Conservation (phyloP, 2,113 vertebrate genomes). For the Podarcis muralis region DNA sequence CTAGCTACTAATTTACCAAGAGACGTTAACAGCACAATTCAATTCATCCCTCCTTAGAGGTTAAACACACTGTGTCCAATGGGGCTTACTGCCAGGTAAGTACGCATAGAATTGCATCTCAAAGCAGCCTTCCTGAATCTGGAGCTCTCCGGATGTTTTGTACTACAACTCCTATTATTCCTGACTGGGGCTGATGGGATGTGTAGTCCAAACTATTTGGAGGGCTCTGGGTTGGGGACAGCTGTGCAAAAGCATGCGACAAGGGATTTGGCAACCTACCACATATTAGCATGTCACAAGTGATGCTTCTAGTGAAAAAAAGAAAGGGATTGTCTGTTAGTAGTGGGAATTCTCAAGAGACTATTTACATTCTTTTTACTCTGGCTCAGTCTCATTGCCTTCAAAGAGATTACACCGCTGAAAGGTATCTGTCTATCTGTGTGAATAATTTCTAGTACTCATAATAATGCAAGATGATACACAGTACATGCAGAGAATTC, state of each 20-base stretch:
- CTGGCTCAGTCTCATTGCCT: not conserved
- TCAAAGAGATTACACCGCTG: not conserved
- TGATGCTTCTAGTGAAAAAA: slow-evolving; percentile 2
- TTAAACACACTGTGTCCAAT: too few species aligned
- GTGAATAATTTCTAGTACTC: not conserved
- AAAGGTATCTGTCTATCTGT: not conserved
- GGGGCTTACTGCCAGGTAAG: too few species aligned
- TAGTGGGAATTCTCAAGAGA: slow-evolving; percentile 3
- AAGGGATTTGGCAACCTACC: not conserved
- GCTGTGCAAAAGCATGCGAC: not conserved
- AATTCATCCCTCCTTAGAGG: too few species aligned
- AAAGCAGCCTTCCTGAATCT: too few species aligned
- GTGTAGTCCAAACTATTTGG: too few species aligned
- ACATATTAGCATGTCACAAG: slow-evolving; percentile 9
- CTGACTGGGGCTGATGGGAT: too few species aligned
- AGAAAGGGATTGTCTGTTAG: not conserved
- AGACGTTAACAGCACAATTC: not conserved
- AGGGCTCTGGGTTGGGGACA: too few species aligned
- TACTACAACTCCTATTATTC: too few species aligned
- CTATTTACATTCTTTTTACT: not conserved
- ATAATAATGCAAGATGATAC: not conserved
- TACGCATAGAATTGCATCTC: too few species aligned
- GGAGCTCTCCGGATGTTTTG: too few species aligned
- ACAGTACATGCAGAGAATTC: not conserved
- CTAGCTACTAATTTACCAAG: not conserved